phyloP scores from a whole-genome alignment of 2,113 vertebrate species.

The Aegypius monachus region DNA sequence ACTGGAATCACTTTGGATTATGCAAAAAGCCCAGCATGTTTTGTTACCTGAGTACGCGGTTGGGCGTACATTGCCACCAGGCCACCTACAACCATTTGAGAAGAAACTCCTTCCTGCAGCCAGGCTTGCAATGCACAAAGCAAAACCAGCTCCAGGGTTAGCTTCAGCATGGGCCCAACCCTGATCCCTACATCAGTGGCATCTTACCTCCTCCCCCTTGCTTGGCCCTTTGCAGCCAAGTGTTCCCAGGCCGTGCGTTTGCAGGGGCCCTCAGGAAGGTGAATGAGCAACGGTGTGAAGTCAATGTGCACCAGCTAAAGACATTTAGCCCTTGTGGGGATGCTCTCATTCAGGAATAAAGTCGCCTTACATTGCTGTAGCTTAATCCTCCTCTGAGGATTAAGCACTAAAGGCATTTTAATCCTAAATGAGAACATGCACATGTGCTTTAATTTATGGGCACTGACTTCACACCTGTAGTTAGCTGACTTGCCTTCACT shows the following conservation, averaged over 20 bases:
- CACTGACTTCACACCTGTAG: slow-evolving; percentile 13
- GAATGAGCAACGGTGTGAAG: neutral
- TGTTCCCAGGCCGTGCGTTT: neutral
- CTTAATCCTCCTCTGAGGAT: slow-evolving; percentile 6
- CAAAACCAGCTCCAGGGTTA: neutral
- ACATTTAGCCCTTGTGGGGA: neutral
- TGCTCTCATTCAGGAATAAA: slow-evolving; percentile 3
- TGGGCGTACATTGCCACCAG: neutral
- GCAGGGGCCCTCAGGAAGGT: neutral
- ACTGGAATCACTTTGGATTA: neutral
- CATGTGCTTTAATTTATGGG: slow-evolving; percentile 5
- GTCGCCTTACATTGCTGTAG: neutral
- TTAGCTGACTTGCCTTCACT: neutral
- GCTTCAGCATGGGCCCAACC: neutral
- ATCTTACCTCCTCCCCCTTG: neutral
- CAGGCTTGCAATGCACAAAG: neutral
- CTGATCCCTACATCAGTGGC: neutral
- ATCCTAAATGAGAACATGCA: slow-evolving; percentile 40
- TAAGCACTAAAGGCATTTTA: slow-evolving; percentile 23
- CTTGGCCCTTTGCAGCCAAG: neutral
- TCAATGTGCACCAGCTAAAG: neutral
- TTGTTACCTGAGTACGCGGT: rapidly evolving
- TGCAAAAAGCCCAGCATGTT: neutral
- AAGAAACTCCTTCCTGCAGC: neutral
- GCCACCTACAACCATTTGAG: neutral